These are phyloP conservation scores for Rhinopomastus cyanomelas DNA, from an alignment of 2,113 vertebrate species.

Conservation along the genomic window DNA sequence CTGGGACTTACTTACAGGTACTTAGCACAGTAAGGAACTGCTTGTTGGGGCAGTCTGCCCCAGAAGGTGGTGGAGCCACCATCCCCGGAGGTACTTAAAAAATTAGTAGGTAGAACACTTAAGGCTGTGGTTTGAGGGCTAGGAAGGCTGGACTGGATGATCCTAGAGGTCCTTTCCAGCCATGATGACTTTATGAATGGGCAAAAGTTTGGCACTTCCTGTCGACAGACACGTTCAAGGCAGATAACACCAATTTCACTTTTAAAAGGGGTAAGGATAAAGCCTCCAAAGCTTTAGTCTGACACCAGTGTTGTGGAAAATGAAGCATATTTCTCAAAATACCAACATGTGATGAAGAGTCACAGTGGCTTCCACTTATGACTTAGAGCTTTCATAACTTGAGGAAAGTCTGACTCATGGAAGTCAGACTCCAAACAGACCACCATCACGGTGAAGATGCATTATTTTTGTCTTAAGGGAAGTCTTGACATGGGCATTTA, in stretches of 20 bases:
- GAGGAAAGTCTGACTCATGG: neutral
- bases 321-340: slow-evolving; percentile 32
- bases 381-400: slow-evolving; percentile 45
- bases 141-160: too few relatives aligned
- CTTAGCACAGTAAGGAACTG: too few relatives aligned
- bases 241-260: neutral
- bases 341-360: slow-evolving; percentile 48
- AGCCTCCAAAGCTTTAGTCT: neutral
- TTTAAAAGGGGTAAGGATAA: neutral
- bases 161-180: too few relatives aligned
- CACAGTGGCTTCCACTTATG: neutral
- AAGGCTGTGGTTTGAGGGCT: too few relatives aligned
- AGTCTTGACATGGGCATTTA: neutral
- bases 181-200: too few relatives aligned
- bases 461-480: slow-evolving; percentile 23
- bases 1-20: too few relatives aligned
- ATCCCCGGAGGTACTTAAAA: too few relatives aligned
- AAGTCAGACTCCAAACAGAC: neutral
- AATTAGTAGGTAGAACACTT: too few relatives aligned
- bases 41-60: too few relatives aligned
- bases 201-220: neutral
- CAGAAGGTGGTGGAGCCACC: too few relatives aligned
- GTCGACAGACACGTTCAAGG: neutral
- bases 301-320: neutral
- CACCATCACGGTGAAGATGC: neutral